Evolutionary conservation across 2,888 invertebrate species (phyloP), one percentile per base, ranked within the genome.

Genomic region (Thecophora atra): DNA sequence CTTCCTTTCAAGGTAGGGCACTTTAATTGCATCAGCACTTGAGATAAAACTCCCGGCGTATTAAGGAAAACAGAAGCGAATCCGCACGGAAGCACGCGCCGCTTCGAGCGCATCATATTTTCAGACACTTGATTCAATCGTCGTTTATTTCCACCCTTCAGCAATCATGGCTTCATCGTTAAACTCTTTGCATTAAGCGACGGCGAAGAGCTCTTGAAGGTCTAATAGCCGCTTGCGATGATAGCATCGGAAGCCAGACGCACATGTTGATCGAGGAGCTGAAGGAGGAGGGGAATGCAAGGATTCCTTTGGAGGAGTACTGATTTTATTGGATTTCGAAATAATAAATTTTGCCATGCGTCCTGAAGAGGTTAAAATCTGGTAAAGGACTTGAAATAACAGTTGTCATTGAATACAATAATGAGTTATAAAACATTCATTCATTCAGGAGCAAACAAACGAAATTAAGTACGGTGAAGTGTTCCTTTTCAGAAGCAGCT

Each of bases 81-180:
- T 58, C 24, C 17, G 24, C 15, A 54, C 21, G 17, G 47, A 47
- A 47, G 58, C 58, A 58, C 58, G 58, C 28, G 58, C 58, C 21
- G 3, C 54, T 19, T 8, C 54, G 54, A 54, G 58, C 28, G 58
- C 28, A 58, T 58, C 28, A 4, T 26, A 11, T 28, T 28, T 21
- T 2, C 24, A 58, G 26, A 26, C 58, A 58, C 58, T 58, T 58
- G 58, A 58, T 58, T 11, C 58, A 58, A 58, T 28, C 28, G 26
- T 11, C 58, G 58, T 17, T 58, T 58, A 58, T 26, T 58, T 58
- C 24, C 24, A 24, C 58, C 26, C 58, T 28, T 24, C 24, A 24
- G 28, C 11, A 54, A 15, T 51, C 51, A 5, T 4, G 1, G 24
- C 19, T 54, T 21, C 6, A 47, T 47, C 4, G 5, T 47, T n/a